Base-by-base conservation (phyloP, 1,140 invertebrate genomes). In the Panagrolaimus sp. region DNA sequence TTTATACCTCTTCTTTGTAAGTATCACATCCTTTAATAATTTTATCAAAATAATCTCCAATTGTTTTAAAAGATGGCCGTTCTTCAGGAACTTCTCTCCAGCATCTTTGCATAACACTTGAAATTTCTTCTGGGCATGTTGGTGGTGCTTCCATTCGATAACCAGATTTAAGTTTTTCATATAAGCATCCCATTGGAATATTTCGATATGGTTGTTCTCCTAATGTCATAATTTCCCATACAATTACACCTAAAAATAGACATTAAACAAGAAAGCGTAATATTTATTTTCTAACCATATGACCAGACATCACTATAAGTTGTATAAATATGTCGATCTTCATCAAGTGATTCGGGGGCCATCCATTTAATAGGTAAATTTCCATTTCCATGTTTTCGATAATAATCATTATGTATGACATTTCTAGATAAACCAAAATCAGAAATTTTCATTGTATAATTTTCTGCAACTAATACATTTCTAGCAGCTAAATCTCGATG, bases 361-460 rank as follows among this genome's bases (percentile, higher is more conserved):
- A 98, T 98, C 96, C 96, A 98, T 85, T 97, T 96, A 1, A 98
- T 91, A 8, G 68, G 71, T 16, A 72, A 44, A 86, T 88, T 88
- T 85, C 90, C 90, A 84, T 96, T 92, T 16, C 92, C 95, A 65
- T 90, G 93, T 85, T 98, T 98, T 67, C 92, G 89, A 84, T 98
- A 99, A 83, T 98, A 98, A 79, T 98, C 93, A 74, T 93, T 89
- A 69, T 90, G 89, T 78, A 93, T 89, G 31, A 98, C 89, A 83
- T 97, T 94, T 75, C 95, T 87, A 0, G 96, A 94, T 16, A 98
- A 86, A 3, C 96, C 96, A 85, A 98, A 98, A 84, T 98, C 96
- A 0, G 94, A 94, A 77, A 99, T 97, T 86, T 99, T 99, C 65
- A 86, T 75, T 7, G 83, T 81, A 81, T 91, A 91, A 80, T 94